Evolutionary conservation across 1,140 invertebrate species (phyloP).

Genomic region (Ridgeia piscesae): DNA sequence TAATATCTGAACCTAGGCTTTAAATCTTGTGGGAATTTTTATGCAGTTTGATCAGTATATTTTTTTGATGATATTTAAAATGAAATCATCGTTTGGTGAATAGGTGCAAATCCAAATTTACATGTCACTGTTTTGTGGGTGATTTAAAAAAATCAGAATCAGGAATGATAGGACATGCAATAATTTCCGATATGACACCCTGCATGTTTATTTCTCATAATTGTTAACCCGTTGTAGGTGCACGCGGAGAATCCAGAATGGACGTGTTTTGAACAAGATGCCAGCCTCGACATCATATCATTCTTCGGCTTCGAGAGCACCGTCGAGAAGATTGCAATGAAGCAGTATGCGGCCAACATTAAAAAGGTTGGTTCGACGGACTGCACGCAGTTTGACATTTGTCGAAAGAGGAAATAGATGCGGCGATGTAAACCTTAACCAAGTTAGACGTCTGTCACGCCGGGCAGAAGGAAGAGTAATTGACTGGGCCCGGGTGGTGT

Average conservation of each 20-base stretch:
- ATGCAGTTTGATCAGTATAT: neutral
- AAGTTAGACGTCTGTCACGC: neutral
- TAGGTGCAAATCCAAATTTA: neutral
- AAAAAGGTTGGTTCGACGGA: conserved; percentile 68
- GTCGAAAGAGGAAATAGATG: neutral
- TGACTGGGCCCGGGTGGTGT: neutral
- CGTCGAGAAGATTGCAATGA: conserved; percentile 95
- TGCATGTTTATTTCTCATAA: neutral
- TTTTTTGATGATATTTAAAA: neutral
- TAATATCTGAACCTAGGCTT: neutral
- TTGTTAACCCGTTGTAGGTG: conserved; percentile 65
- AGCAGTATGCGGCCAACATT: conserved; percentile 92
- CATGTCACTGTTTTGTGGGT: neutral
- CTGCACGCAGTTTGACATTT: neutral
- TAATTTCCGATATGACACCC: neutral
- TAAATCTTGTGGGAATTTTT: neutral
- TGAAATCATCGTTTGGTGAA: neutral
- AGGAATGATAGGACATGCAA: neutral
- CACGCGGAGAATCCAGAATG: conserved; percentile 92
- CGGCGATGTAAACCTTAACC: neutral
- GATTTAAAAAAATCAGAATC: neutral
- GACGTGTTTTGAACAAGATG: conserved; percentile 96
- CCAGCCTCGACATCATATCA: conserved; percentile 90
- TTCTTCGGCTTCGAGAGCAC: conserved; percentile 96
- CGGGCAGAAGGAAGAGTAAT: neutral